These are phyloP conservation scores for Bothrops jararaca DNA, from an alignment of 2,113 vertebrate genomes.

Conservation along the genomic window DNA sequence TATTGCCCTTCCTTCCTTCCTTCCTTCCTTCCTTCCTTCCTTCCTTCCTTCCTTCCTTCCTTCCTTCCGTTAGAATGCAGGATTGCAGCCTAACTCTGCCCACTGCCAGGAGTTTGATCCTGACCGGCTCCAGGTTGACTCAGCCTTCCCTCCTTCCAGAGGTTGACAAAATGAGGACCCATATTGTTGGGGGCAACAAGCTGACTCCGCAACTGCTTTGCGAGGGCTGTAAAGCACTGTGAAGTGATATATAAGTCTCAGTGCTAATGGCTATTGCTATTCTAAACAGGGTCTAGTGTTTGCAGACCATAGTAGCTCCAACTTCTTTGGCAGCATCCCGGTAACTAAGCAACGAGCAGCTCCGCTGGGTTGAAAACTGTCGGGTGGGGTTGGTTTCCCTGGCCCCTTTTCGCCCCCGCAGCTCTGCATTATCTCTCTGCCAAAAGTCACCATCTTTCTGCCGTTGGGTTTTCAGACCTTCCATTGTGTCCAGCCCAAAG, in stretches of 20 bases:
- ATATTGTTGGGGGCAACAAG: not conserved
- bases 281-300: not conserved
- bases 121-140: not conserved
- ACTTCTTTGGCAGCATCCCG: conserved; percentile 10
- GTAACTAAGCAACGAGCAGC: conserved; percentile 48
- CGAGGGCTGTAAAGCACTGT: not conserved
- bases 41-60: too few species aligned
- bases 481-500: conserved; percentile 45
- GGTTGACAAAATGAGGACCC: not conserved
- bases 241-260: too few species aligned
- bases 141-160: not conserved
- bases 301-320: not conserved
- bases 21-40: too few species aligned
- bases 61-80: too few species aligned
- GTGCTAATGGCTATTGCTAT: too few species aligned
- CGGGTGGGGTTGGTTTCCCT: conserved; percentile 50
- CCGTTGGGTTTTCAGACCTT: conserved; percentile 37
- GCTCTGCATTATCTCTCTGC: conserved; percentile 25
- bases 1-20: too few species aligned
- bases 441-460: conserved; percentile 36
- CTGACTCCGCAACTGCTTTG: not conserved
- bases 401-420: conserved; percentile 35
- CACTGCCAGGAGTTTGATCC: not conserved
- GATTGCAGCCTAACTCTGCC: too few species aligned
- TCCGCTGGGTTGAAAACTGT: not conserved